Evolutionary conservation across 2,888 invertebrate genomes (phyloP).

Genomic region (Oscheius sp.): DNA sequence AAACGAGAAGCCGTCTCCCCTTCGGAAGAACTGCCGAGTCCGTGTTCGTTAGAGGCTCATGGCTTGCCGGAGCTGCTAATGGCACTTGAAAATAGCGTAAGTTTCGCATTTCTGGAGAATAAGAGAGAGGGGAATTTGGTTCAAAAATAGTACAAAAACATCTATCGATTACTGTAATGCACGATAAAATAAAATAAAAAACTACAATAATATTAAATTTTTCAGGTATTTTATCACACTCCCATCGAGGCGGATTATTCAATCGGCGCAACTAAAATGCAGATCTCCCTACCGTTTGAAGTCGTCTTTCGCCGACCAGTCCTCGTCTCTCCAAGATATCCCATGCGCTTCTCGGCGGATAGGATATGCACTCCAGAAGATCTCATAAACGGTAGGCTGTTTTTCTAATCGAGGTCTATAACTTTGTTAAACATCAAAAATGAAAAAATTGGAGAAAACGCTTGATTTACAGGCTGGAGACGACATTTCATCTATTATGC

Average conservation of each 20-base stretch:
- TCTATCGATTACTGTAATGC: not conserved
- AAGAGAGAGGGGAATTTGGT: no score
- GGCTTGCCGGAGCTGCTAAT: slow-evolving; percentile 27
- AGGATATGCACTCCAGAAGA: slow-evolving; percentile 40
- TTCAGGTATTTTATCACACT: slow-evolving; percentile 41
- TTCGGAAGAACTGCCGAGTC: slow-evolving; percentile 31
- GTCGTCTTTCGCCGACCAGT: slow-evolving; percentile 47
- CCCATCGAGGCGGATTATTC: slow-evolving; percentile 44
- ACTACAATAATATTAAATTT: no score
- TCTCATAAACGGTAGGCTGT: slow-evolving; percentile 44
- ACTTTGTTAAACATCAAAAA: not conserved
- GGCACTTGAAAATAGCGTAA: slow-evolving; percentile 25
- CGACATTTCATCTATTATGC: slow-evolving; percentile 41
- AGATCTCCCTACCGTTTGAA: slow-evolving; percentile 41
- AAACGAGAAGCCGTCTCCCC: slow-evolving; percentile 25
- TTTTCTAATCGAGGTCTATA: no score
- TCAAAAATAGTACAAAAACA: no score
- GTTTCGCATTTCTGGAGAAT: no score
- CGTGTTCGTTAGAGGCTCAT: slow-evolving; percentile 26
- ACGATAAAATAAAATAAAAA: not conserved
- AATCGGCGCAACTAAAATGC: slow-evolving; percentile 37
- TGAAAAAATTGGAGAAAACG: no score
- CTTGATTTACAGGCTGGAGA: slow-evolving; percentile 42
- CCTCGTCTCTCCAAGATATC: slow-evolving; percentile 48
- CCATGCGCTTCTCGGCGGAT: slow-evolving; percentile 44